Conservation (phyloP, 2,888 invertebrate species). For the Alitta virens region DNA sequence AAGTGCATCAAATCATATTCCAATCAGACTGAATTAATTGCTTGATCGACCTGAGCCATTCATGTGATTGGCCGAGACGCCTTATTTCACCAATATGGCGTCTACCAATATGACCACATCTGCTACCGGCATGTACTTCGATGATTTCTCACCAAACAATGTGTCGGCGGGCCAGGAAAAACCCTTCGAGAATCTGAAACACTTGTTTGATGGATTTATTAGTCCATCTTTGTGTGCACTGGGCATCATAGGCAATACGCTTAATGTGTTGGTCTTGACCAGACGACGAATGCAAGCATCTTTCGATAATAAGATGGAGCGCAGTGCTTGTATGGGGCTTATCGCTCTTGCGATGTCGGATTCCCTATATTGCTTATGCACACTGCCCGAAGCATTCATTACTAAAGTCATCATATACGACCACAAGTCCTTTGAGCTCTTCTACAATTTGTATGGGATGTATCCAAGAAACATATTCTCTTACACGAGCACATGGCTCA, state of each 20-base stretch:
- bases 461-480: slow-evolving; percentile 51
- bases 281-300: slow-evolving; percentile 43
- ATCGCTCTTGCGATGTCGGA: slow-evolving; percentile 52
- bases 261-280: slow-evolving; percentile 47
- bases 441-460: slow-evolving; percentile 25
- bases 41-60: too few relatives aligned
- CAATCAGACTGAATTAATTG: too few relatives aligned
- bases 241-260: slow-evolving; percentile 47
- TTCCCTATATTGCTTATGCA: slow-evolving; percentile 49
- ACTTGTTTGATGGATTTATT: slow-evolving; percentile 38
- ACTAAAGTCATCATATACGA: slow-evolving; percentile 28
- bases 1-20: too few relatives aligned
- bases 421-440: slow-evolving; percentile 30
- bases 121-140: too few relatives aligned
- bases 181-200: slow-evolving; percentile 19
- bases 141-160: too few relatives aligned
- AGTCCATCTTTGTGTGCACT: slow-evolving; percentile 46
- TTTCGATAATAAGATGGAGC: slow-evolving; percentile 50
- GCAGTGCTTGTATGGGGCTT: slow-evolving; percentile 50
- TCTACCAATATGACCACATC: too few relatives aligned
- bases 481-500: slow-evolving; percentile 51
- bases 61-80: too few relatives aligned
- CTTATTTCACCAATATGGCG: too few relatives aligned
- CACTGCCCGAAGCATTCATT: slow-evolving; percentile 42
- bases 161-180: too few relatives aligned